Evolutionary conservation across 2,888 invertebrate genomes (phyloP), one percentile per base, ranked within the genome.

Genomic region (Aplocera efformata): DNA sequence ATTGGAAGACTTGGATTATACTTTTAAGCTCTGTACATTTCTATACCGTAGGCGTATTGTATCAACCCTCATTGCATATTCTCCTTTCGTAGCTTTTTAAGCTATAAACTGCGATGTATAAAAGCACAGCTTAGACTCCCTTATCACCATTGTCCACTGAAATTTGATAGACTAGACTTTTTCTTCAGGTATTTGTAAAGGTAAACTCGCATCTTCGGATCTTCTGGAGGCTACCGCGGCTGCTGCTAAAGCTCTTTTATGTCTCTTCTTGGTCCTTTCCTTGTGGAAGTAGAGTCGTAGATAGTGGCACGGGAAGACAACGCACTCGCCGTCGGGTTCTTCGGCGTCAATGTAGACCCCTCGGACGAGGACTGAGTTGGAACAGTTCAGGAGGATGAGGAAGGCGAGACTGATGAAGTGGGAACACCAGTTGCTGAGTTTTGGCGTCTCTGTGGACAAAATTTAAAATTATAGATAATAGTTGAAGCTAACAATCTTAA

Each of bases 311-410:
- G 96, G 94, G 72, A 96, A 94, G 33, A 94, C 92, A 1, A 96
- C 94, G 67, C 96, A 95, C 59, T 94, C 92, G 8, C 95, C 94
- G 0, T 92, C 93, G 0, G 93, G 92, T 57, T 95, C 95, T 60
- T 96, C 95, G 0, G 94, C 96, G 74, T 96, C 96, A 36, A 96
- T 94, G 76, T 94, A 95, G 1, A 96, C 95, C 0, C 96, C 97
- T 28, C 96, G 90, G 1, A 96, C 96, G 48, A 96, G 89, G 35
- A 96, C 90, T 0, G 96, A 95, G 80, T 97, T 96, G 58, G 96
- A 94, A 67, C 96, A 96, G 69, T 96, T 95, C 36, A 96, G 88
- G 6, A 96, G 90, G 34, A 95, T 92, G 34, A 96, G 90, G 24
- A 95, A 81, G 0, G 92, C 68, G 48, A 96, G 90, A 50, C 95